phyloP scores from a whole-genome alignment of 2,888 invertebrate genomes.

The Copidosoma aretas region DNA sequence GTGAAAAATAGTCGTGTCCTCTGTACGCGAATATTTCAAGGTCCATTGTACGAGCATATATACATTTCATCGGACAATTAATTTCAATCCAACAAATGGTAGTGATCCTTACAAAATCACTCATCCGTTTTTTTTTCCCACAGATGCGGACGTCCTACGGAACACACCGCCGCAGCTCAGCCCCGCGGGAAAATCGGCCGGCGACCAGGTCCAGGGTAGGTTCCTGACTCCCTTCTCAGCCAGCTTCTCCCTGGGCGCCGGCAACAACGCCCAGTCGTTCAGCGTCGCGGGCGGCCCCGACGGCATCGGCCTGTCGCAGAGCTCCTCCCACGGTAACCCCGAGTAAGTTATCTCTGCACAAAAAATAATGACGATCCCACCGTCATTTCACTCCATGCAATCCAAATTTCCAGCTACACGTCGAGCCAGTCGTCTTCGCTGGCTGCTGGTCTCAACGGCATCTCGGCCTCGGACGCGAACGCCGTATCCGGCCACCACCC shows the following conservation, averaged over 20 bases:
- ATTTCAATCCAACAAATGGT: not conserved
- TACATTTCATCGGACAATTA: not conserved
- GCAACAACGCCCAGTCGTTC: slow-evolving; percentile 53
- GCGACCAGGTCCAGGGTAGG: slow-evolving; percentile 48
- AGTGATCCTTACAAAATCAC: not conserved
- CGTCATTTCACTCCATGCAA: no score
- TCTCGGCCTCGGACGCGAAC: slow-evolving; percentile 50
- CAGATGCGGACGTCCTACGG: slow-evolving; percentile 41
- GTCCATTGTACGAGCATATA: not conserved
- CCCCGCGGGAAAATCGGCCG: slow-evolving; percentile 31
- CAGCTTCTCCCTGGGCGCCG: slow-evolving; percentile 53
- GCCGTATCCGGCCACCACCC: slow-evolving; percentile 50
- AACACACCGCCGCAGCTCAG: slow-evolving; percentile 52
- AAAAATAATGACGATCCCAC: no score
- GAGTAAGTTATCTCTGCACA: no score
- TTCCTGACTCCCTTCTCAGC: slow-evolving; percentile 55
- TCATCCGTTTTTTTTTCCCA: not conserved
- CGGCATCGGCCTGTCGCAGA: slow-evolving; percentile 55
- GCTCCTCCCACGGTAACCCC: slow-evolving; percentile 48
- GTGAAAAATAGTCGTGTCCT: not conserved
- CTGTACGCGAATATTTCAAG: not conserved
- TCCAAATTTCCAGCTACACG: slow-evolving; percentile 45
- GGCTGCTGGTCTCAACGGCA: slow-evolving; percentile 50
- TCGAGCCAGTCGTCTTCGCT: slow-evolving; percentile 54
- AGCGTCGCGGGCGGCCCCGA: slow-evolving; percentile 52